Base-by-base conservation (phyloP, 1,140 invertebrate genomes). In the Dryas iulia region DNA sequence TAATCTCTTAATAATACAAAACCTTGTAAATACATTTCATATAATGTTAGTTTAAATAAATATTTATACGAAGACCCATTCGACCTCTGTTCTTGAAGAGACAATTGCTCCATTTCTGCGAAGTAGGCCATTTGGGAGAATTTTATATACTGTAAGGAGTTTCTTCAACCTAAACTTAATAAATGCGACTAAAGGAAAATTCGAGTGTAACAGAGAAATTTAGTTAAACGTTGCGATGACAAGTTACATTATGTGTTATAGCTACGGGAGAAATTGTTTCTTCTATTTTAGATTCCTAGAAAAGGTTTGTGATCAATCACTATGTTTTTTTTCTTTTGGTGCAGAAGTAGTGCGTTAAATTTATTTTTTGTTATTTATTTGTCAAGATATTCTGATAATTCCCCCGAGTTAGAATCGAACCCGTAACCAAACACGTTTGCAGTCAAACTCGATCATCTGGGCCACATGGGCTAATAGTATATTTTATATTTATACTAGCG, bases 111-210 rank as follows among this genome's bases (percentile, higher is more conserved):
- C 26, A 47, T 63, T 58, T 47, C 66, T 39, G 35, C 57, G 35
- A 66, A 69, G 57, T 56, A 39, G 62, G 62, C 62, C 24, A 65
- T 57, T 57, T 57, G 53, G 56, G n/a, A 30, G 62, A 65, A 65
- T 65, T 65, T 65, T 65, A 65, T 65, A 65, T 53, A 54, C 53
- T 65, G 31, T 62, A 62, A 58, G 52, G 25, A 65, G 56, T 26
- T 25, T 57, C n/a, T 47, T 1, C 39, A 47, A 47, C 39, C 39
- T 47, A 47, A 21, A 47, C 2, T 47, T 21, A 18, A 47, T 47
- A 47, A 47, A 47, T 47, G 14, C 39, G 14, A 21, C 18, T 11
- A 2, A 47, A 47, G 39, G 39, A 47, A 47, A 47, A 47, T 47
- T 47, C 14, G 6, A 35, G 28, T 59, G 28, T 33, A 24, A 59